Evolutionary conservation across 2,113 vertebrate genomes (phyloP).

Genomic region (Podocnemis expansa): DNA sequence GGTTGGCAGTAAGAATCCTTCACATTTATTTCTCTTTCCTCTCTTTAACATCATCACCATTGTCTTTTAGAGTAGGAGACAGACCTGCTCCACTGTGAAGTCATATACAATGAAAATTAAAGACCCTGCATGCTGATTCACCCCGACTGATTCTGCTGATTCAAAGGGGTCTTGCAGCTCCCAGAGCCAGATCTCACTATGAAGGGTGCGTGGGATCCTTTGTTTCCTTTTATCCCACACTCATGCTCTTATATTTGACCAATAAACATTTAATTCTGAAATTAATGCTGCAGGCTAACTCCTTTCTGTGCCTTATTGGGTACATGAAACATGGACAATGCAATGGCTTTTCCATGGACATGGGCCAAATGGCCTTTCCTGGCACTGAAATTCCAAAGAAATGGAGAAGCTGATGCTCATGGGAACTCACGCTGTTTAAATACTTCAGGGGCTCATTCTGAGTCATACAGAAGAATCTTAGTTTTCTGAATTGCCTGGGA

Average conservation of each 20-base stretch:
- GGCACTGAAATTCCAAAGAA: not conserved
- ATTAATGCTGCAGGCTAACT: not conserved
- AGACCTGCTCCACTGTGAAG: not conserved
- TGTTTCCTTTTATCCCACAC: not conserved
- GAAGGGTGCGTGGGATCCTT: rapidly evolving
- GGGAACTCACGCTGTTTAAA: not conserved
- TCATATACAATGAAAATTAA: rapidly evolving
- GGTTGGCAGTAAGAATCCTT: not conserved
- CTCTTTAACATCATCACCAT: rapidly evolving
- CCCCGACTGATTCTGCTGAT: rapidly evolving
- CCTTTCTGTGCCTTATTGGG: not conserved
- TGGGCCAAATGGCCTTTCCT: not conserved
- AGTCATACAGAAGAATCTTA: too few species aligned
- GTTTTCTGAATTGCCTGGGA: not conserved
- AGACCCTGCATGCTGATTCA: not conserved
- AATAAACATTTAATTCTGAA: not conserved
- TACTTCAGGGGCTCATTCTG: not conserved
- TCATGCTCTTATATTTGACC: not conserved
- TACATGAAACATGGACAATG: not conserved
- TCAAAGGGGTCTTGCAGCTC: not conserved
- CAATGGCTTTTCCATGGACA: not conserved
- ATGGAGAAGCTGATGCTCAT: not conserved
- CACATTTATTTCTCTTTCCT: not conserved
- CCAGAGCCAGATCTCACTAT: not conserved
- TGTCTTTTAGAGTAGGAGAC: rapidly evolving